Percentiles rank a stretch among this genome's conserved stretches.
These are phyloP conservation scores for Prunella himalayana DNA, from an alignment of 2,113 vertebrate genomes.

Conservation along the genomic window DNA sequence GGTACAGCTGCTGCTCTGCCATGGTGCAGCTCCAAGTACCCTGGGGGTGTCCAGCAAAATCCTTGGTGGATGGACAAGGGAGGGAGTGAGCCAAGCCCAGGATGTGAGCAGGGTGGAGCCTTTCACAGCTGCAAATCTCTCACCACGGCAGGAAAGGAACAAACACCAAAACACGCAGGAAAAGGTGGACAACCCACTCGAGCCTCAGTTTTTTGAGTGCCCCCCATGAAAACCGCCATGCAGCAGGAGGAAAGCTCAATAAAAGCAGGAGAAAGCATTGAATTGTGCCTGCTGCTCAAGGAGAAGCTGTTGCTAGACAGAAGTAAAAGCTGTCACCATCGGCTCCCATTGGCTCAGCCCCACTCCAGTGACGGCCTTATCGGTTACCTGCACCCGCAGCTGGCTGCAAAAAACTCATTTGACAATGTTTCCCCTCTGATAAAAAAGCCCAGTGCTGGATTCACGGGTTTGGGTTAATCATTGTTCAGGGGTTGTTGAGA, in stretches of 20 bases:
- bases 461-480: constrained; percentile 40
- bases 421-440: constrained; percentile 50
- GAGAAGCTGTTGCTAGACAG: constrained; percentile 65
- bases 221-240: not conserved
- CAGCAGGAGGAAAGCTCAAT: not conserved
- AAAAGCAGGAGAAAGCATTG: not conserved
- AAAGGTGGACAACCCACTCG: fast-evolving
- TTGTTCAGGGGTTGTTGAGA: constrained; percentile 27
- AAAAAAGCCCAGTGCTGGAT: constrained; percentile 47
- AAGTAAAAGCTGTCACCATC: constrained; percentile 1
- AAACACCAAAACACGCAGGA: not conserved
- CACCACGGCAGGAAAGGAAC: not conserved
- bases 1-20: not conserved
- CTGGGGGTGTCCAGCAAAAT: fast-evolving
- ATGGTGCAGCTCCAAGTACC: not conserved
- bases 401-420: constrained; percentile 47
- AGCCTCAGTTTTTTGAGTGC: not conserved
- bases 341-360: constrained; percentile 50
- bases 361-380: constrained; percentile 51
- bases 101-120: not conserved
- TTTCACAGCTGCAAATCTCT: not conserved
- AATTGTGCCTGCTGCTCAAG: not conserved
- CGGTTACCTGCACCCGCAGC: constrained; percentile 60
- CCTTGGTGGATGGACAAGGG: not conserved
- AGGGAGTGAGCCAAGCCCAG: not conserved